Percentiles rank a stretch among this genome's conserved stretches.
Conservation (phyloP, 2,113 vertebrate genomes). For the Semicossyphus pulcher region DNA sequence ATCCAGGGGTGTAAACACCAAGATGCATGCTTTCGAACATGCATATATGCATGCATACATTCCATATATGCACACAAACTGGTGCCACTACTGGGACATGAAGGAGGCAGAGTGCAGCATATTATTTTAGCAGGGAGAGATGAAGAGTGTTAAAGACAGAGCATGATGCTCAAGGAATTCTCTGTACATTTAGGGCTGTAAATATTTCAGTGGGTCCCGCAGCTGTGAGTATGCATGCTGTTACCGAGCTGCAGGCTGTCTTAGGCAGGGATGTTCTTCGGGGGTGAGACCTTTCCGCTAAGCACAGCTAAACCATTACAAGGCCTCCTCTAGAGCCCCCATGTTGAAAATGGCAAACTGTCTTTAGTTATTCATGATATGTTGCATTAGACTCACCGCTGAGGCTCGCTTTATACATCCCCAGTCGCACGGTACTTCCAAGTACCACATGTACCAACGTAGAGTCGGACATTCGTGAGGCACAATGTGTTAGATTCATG, state of each 20-base stretch:
- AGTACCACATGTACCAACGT: conserved; percentile 4
- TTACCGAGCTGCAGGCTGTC: conserved; percentile 53
- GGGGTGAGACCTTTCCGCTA: conserved; percentile 46
- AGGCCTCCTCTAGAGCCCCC: conserved; percentile 39
- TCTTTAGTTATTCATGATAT: conserved; percentile 77
- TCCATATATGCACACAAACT: neutral
- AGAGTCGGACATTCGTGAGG: neutral
- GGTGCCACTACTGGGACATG: neutral
- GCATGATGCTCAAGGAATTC: conserved; percentile 45
- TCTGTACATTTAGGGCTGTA: conserved; percentile 71
- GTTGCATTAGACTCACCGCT: conserved; percentile 63
- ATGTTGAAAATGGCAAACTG: conserved; percentile 56
- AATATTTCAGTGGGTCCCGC: conserved; percentile 75
- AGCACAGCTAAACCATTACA: conserved; percentile 63
- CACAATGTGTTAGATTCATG: conserved; percentile 35
- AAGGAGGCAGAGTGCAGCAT: conserved; percentile 14
- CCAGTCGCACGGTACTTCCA: neutral
- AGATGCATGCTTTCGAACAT: conserved; percentile 4
- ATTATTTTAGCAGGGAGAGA: conserved; percentile 27
- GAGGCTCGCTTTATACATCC: conserved; percentile 33
- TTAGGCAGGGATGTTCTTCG: conserved; percentile 47
- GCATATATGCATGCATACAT: conserved; percentile 1
- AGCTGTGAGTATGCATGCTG: conserved; percentile 59
- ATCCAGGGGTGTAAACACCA: conserved; percentile 3
- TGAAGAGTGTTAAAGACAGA: conserved; percentile 22